Evolutionary conservation across 2,797 vertebrate genomes (phyloP).

Genomic region (Prunella strophiata): DNA sequence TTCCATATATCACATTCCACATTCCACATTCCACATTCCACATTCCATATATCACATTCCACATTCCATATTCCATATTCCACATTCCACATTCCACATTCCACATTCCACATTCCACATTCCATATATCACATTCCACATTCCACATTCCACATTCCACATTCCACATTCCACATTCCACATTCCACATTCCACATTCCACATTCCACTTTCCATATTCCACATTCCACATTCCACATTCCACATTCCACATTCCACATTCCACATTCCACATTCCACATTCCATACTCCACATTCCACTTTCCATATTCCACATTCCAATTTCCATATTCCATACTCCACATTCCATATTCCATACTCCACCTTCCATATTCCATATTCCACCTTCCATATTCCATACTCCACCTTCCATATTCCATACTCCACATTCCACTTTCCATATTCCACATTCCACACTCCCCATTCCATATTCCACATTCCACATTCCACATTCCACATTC

Average conservation of each 20-base stretch:
- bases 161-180: accelerated
- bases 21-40: accelerated
- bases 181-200: accelerated
- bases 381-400: accelerated
- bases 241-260: accelerated
- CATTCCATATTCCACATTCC: accelerated
- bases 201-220: accelerated
- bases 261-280: accelerated
- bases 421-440: accelerated
- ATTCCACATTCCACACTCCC: neutral
- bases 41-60: accelerated
- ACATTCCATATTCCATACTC: accelerated
- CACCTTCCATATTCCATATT: accelerated
- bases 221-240: neutral
- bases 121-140: accelerated
- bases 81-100: accelerated
- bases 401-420: accelerated
- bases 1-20: accelerated
- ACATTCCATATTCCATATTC: accelerated
- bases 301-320: neutral
- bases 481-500: accelerated
- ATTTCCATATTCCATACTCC: accelerated
- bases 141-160: accelerated
- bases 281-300: accelerated
- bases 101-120: accelerated